Conservation (phyloP, 53 echinoderm and acorn worm species). For the Temnopleurus reevesii region DNA sequence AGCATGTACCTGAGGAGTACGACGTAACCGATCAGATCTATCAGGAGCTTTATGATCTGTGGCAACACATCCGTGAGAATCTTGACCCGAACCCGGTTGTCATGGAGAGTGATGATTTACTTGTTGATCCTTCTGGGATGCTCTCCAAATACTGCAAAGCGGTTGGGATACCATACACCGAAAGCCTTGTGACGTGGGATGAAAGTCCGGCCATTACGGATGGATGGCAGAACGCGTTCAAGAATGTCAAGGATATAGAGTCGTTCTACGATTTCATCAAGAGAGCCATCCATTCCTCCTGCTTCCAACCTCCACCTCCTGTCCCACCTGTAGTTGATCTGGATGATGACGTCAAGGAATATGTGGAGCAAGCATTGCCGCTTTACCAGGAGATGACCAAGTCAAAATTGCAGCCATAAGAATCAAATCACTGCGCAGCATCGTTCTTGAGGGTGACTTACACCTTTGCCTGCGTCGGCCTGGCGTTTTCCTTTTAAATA, state of each 20-base stretch:
- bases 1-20: constrained; percentile 13
- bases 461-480: too few relatives aligned
- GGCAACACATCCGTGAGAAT: constrained; percentile 24
- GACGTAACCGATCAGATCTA: not conserved
- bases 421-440: too few relatives aligned
- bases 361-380: constrained; percentile 21
- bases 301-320: not conserved
- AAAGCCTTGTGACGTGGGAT: constrained; percentile 16
- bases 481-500: too few relatives aligned
- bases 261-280: not conserved
- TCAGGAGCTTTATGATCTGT: constrained; percentile 23
- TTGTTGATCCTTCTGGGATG: constrained; percentile 40
- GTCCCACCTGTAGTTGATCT: not conserved
- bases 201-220: constrained; percentile 16
- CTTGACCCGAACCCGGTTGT: constrained; percentile 24
- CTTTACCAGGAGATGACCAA: constrained; percentile 31
- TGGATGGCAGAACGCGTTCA: constrained; percentile 41
- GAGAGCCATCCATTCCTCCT: constrained; percentile 28
- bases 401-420: constrained; percentile 5
- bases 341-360: not conserved
- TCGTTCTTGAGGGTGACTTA: too few relatives aligned
- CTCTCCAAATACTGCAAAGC: constrained; percentile 51
- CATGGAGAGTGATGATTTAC: constrained; percentile 48
- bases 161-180: constrained; percentile 33
- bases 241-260: constrained; percentile 30